Conservation (phyloP, 2,797 vertebrate species). For the Chelonia mydas region DNA sequence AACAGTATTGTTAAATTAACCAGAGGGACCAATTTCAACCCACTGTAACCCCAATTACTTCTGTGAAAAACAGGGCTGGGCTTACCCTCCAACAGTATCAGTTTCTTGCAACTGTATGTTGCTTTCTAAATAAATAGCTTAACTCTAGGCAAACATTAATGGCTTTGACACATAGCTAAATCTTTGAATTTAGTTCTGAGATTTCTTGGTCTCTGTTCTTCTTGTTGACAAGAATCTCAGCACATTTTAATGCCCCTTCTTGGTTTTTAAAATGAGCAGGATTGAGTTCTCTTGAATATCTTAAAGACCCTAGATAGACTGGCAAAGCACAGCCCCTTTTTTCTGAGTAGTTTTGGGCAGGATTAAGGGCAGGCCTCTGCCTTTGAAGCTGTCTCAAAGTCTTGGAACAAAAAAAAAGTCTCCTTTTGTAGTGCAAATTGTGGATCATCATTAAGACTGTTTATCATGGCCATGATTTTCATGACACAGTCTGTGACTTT, state of each 20-base stretch:
- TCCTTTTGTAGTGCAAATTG: not conserved
- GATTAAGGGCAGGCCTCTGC: not conserved
- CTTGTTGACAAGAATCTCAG: not conserved
- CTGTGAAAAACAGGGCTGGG: not conserved
- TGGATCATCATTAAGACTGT: not conserved
- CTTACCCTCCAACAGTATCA: not conserved
- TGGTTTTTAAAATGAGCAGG: not conserved
- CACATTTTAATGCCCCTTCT: not conserved
- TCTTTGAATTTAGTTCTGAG: not conserved
- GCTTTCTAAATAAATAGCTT: not conserved
- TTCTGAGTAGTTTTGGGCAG: not conserved
- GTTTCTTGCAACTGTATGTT: not conserved
- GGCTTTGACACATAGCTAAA: not conserved
- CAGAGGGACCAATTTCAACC: not conserved
- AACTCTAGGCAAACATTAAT: not conserved
- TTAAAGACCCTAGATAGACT: not conserved
- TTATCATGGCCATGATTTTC: not conserved
- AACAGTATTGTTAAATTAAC: not conserved
- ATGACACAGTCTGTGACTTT: not conserved
- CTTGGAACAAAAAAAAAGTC: not conserved
- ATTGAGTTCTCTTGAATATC: not conserved
- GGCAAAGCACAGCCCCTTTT: accelerated
- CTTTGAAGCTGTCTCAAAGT: not conserved
- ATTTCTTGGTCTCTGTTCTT: not conserved
- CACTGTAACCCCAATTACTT: not conserved